Evolutionary conservation across 2,888 invertebrate species (phyloP), one percentile per base, ranked within the genome.

Genomic region (Andricus curvator): DNA sequence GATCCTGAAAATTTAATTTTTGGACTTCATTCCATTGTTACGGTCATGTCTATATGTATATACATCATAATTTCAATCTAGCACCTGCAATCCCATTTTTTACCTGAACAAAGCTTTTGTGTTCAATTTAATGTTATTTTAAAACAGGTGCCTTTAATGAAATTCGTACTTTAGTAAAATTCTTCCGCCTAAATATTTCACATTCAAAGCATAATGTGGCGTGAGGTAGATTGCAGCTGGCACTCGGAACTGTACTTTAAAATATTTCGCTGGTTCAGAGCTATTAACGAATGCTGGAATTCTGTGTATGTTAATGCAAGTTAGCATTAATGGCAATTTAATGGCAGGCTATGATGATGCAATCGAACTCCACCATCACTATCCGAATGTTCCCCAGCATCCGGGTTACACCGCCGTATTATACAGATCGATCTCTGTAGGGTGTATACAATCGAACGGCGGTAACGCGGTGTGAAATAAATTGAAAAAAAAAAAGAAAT

Each of bases 391-490:
- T 22, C 60, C 4, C 22, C 60, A 60, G 60, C 22, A 60, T 60
- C 60, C 60, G 22, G 60, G 60, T 60, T 60, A 22, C 60, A 60
- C 60, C 22, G 8, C 22, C 60, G 20, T 60, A 60, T 60, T 60
- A 60, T 60, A 22, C 22, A 22, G 60, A 22, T 60, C 60, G 22
- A 60, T 60, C 22, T 60, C n/a, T 60, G 60, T 60, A 13, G 22
- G 60, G 22, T 60, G 22, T 22, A 22, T 60, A 60, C 22, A 11
- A 60, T 22, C 60, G 22, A 60, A 22, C 6, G 60, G 60, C 11
- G 60, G 60, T 60, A 60, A 60, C 60, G 60, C 4, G 20, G 60
- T 60, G 60, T 60, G 60, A 60, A 60, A 60, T 60, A 22, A 60
- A 60, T 22, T 60, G 60, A 4, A 60, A 22, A 11, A 56, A 60